Evolutionary conservation across 2,888 invertebrate species (phyloP).

Genomic region (Chelonus formosanus): DNA sequence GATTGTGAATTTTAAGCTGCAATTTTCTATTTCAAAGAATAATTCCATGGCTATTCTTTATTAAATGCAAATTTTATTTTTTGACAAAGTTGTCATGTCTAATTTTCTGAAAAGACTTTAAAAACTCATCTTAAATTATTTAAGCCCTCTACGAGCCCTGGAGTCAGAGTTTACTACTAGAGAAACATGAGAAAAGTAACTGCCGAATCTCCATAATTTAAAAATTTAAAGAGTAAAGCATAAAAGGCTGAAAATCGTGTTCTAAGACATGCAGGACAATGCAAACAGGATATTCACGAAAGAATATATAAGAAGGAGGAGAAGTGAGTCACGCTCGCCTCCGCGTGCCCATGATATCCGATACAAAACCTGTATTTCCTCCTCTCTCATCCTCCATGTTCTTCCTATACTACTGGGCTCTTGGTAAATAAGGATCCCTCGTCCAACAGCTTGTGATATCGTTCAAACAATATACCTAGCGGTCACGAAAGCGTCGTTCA

Average conservation of each 20-base stretch:
- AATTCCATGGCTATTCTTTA: no score
- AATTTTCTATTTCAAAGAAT: no score
- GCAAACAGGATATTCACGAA: conserved; percentile 17
- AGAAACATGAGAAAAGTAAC: no score
- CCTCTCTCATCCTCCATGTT: conserved; percentile 20
- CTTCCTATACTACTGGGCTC: conserved; percentile 17
- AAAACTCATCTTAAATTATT: no score
- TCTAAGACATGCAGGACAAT: neutral
- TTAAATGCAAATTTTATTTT: no score
- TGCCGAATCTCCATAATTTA: no score
- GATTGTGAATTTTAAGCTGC: no score
- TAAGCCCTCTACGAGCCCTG: no score
- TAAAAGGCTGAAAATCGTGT: neutral
- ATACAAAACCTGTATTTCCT: conserved; percentile 46
- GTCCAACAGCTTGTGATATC: conserved; percentile 39
- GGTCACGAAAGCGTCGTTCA: conserved; percentile 39
- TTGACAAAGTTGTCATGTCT: no score
- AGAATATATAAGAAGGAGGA: conserved; percentile 31
- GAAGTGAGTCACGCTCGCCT: conserved; percentile 46
- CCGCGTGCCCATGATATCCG: conserved; percentile 45
- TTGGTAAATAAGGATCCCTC: conserved; percentile 10
- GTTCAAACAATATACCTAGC: conserved; percentile 39
- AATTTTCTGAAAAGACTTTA: no score
- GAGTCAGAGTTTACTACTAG: no score
- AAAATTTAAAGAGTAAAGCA: neutral